Base-by-base conservation (phyloP, 1,140 invertebrate species). In the Scaptomyza pallida region DNA sequence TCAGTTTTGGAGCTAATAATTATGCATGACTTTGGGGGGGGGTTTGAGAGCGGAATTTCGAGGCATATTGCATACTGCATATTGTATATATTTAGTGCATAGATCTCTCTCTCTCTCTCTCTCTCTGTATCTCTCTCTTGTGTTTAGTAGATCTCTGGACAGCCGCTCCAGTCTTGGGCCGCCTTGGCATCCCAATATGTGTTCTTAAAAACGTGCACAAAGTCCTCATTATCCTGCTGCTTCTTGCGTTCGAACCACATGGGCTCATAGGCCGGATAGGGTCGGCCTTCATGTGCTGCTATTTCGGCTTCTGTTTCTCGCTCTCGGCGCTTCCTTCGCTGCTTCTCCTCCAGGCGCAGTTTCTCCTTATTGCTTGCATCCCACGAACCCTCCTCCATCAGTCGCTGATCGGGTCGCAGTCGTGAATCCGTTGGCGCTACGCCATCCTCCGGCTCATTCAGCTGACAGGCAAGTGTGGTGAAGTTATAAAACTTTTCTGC, bases 341-440 rank as follows among this genome's bases (percentile, higher is more conserved):
- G 99, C 92, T 99, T 99, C 88, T 99, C 98, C 92, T 99, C 99
- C 1, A 99, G 80, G 5, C 91, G 89, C 50, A 92, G 16, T 51
- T 99, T 99, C 86, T 97, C 95, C 12, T 93, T 91, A 92, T 99
- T 99, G 26, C 98, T 98, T 78, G 98, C 97, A 80, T 99, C 98
- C 98, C 98, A 99, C 13, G 93, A 89, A 5, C 97, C 98, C 60
- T 98, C 94, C 92, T 99, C 99, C 98, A 99, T 99, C 43, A 99
- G 93, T 45, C 98, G 94, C 92, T 99, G 98, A 94, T 99, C 98
- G 43, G 98, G 98, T 64, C 98, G 94, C 16, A 94, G 92, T n/a
- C 99, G 94, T 13, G 96, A 96, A 93, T 99, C 99, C 0, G 99
- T 99, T 12, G 98, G 98, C 23, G 98, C 98, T 21, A 99, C 95